Percentiles rank a stretch among this genome's conserved stretches.
Conservation (phyloP, 1,140 invertebrate genomes). For the Scaptomyza hsui region DNA sequence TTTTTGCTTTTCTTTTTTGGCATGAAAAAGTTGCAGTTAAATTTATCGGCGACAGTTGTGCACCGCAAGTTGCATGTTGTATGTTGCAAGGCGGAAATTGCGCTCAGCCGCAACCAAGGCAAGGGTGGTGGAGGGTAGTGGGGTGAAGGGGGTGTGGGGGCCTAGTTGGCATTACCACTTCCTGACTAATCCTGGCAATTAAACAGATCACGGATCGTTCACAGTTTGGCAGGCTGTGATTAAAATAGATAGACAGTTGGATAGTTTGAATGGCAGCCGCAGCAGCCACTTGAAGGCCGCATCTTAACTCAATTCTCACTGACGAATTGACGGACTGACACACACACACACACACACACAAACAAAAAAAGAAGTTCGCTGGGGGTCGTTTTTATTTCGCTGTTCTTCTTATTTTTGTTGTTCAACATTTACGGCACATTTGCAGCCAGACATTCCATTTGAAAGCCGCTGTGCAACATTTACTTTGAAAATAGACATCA, state of each 20-base stretch:
- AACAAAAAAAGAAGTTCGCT: conserved; percentile 35
- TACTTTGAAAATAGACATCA: conserved; percentile 66
- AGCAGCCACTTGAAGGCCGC: conserved; percentile 33
- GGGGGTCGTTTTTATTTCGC: conserved; percentile 54
- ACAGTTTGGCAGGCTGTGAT: conserved; percentile 27
- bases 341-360: conserved; percentile 8
- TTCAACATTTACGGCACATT: conserved; percentile 54
- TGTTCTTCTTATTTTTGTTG: conserved; percentile 20
- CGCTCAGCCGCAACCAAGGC: conserved; percentile 57
- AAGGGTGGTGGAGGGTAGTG: background rate
- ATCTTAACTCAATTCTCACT: background rate
- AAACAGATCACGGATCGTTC: conserved; percentile 38
- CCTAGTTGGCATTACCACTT: conserved; percentile 44
- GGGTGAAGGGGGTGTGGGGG: no score
- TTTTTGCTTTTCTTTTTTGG: conserved; percentile 17
- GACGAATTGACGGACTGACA: conserved; percentile 31
- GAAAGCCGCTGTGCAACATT: conserved; percentile 59
- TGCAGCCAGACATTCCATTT: conserved; percentile 48
- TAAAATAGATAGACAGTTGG: conserved; percentile 45
- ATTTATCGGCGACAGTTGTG: conserved; percentile 79
- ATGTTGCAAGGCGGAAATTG: conserved; percentile 60
- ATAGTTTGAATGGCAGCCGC: conserved; percentile 11
- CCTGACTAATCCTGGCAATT: conserved; percentile 71
- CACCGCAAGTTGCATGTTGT: background rate
- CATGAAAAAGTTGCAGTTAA: conserved; percentile 38